Conservation (phyloP, 92 coral and sea anemone genomes). For the Heteractis magnifica region DNA sequence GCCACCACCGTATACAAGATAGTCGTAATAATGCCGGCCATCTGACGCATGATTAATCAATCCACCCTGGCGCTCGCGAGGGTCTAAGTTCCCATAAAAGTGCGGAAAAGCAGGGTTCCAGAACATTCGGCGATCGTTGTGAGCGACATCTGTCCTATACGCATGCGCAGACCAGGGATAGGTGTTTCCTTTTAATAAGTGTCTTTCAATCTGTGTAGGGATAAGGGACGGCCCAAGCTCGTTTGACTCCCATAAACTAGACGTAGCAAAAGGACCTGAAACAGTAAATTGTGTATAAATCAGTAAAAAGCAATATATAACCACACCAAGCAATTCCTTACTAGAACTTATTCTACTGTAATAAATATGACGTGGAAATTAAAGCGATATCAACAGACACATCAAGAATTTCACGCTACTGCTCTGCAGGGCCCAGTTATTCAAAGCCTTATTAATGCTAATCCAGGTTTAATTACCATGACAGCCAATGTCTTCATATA, state of each 20-base stretch:
- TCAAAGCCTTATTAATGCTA: no score
- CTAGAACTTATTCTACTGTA: no score
- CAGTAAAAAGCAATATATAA: no score
- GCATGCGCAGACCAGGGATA: constrained; percentile 20
- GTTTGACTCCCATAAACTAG: background rate
- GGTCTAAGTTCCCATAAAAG: constrained; percentile 5
- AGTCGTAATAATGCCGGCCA: constrained; percentile 5
- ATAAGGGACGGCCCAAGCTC: constrained; percentile 15
- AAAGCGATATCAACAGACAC: no score
- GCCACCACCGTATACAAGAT: background rate
- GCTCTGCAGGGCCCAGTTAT: no score
- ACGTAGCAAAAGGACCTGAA: background rate
- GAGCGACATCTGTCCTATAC: constrained; percentile 15
- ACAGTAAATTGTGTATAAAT: no score
- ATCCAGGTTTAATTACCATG: no score
- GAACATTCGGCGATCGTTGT: constrained; percentile 3
- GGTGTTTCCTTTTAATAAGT: background rate
- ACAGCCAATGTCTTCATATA: no score
- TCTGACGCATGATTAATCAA: background rate
- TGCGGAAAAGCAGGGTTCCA: constrained; percentile 31
- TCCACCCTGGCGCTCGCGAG: background rate
- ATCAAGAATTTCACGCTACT: no score
- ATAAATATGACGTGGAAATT: no score
- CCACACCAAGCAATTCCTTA: no score
- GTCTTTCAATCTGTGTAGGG: background rate